Conservation (phyloP, 1,140 invertebrate genomes). For the Hermetia illucens region DNA sequence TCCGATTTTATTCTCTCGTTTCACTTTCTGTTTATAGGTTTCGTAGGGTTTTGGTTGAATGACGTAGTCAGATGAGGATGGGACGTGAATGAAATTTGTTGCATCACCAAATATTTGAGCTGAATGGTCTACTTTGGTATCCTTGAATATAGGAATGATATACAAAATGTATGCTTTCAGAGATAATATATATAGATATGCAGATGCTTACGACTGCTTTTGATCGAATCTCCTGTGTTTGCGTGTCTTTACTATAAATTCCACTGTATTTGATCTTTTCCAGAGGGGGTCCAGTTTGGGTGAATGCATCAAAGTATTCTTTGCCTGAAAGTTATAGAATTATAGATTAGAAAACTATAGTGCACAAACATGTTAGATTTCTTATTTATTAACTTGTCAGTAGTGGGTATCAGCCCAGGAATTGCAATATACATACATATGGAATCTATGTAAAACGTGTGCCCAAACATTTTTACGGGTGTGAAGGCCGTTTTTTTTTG, state of each 20-base stretch:
- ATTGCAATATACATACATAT: no score
- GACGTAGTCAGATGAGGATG: slow-evolving; percentile 15
- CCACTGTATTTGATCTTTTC: slow-evolving; percentile 21
- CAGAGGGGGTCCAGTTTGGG: slow-evolving; percentile 40
- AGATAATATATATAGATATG: no score
- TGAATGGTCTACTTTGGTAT: slow-evolving; percentile 23
- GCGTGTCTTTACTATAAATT: slow-evolving; percentile 22
- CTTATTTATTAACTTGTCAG: no score
- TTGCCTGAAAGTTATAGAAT: slow-evolving; percentile 9
- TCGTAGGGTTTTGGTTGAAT: slow-evolving; percentile 23
- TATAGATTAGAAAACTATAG: no score
- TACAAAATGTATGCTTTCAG: not conserved
- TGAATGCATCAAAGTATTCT: slow-evolving; percentile 40
- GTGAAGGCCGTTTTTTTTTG: no score
- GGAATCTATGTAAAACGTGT: no score
- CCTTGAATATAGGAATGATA: slow-evolving; percentile 9
- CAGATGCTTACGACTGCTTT: slow-evolving; percentile 22
- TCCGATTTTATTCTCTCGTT: slow-evolving; percentile 15
- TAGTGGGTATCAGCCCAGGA: no score
- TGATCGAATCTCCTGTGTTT: slow-evolving; percentile 19
- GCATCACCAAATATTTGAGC: slow-evolving; percentile 24
- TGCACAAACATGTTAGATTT: no score
- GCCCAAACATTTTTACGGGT: no score
- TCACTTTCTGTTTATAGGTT: slow-evolving; percentile 19
- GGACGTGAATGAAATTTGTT: slow-evolving; percentile 17